Conservation (phyloP, 2,888 invertebrate genomes). For the Melinaea marsaeus region DNA sequence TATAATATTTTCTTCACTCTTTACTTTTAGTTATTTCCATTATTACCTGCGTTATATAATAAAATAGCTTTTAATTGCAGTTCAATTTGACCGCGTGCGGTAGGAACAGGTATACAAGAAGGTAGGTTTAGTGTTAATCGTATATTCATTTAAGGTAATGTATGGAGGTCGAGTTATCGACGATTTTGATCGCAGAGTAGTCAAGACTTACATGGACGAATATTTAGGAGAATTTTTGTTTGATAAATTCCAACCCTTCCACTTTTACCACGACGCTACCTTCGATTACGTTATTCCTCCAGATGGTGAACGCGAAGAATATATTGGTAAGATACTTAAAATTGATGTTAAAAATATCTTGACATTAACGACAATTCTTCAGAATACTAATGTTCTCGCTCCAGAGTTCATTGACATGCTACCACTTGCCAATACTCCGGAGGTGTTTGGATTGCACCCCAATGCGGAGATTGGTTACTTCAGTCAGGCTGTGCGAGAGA, state of each 20-base stretch:
- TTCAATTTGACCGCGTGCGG: too few species aligned
- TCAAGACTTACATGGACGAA: slow-evolving; percentile 93
- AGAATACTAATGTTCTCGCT: background rate
- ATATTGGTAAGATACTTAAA: slow-evolving; percentile 77
- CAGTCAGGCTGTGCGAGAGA: slow-evolving; percentile 89
- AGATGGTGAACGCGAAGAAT: slow-evolving; percentile 81
- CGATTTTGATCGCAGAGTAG: slow-evolving; percentile 91
- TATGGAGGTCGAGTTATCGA: slow-evolving; percentile 96
- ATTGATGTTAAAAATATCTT: too few species aligned
- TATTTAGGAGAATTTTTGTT: slow-evolving; percentile 97
- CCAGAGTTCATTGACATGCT: slow-evolving; percentile 87
- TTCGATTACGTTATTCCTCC: slow-evolving; percentile 89
- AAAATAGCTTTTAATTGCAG: too few species aligned
- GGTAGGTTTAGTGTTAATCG: too few species aligned
- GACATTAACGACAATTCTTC: too few species aligned
- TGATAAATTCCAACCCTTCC: slow-evolving; percentile 93
- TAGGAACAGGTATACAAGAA: too few species aligned
- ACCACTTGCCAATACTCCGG: slow-evolving; percentile 90
- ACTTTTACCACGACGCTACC: slow-evolving; percentile 86
- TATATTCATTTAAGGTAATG: slow-evolving; percentile 82
- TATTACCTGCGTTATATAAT: too few species aligned
- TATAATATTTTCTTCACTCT: too few species aligned
- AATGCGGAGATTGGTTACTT: slow-evolving; percentile 97
- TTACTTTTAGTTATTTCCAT: too few species aligned
- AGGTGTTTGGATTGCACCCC: slow-evolving; percentile 95